phyloP scores from a whole-genome alignment of 2,888 invertebrate species.

The Morpho deidamia region DNA sequence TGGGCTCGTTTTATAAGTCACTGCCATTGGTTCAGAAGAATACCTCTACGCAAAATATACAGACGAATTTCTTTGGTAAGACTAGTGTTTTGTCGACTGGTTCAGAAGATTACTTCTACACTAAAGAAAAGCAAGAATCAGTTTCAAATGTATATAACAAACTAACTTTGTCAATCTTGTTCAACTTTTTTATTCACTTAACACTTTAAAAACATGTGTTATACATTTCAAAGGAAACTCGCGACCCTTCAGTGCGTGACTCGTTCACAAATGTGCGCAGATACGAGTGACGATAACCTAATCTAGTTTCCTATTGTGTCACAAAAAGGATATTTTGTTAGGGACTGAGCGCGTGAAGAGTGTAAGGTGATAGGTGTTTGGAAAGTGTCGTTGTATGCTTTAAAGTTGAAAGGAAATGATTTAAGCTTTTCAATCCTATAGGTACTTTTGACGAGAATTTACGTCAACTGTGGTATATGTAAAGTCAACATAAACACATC shows the following conservation, averaged over 20 bases:
- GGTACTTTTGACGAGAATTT: too few species aligned
- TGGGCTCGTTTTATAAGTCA: too few species aligned
- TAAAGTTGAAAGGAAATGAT: neutral
- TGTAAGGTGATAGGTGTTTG: constrained; percentile 11
- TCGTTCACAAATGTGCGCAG: constrained; percentile 21
- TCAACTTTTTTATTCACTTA: constrained; percentile 9
- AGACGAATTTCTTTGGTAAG: too few species aligned
- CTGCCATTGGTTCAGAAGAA: too few species aligned
- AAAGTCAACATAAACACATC: too few species aligned
- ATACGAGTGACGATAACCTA: constrained; percentile 15
- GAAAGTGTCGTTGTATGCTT: neutral
- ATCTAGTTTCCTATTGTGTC: constrained; percentile 13
- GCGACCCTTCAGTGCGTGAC: constrained; percentile 18
- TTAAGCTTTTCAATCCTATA: too few species aligned
- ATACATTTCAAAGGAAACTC: constrained; percentile 5
- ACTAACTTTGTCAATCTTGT: neutral
- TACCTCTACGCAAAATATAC: too few species aligned
- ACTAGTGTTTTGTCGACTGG: too few species aligned
- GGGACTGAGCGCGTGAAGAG: neutral
- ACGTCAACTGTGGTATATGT: too few species aligned
- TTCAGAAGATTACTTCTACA: too few species aligned
- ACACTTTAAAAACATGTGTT: neutral
- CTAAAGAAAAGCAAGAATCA: too few species aligned
- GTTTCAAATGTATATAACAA: too few species aligned
- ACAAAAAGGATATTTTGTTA: constrained; percentile 11